Evolutionary conservation across 2,888 invertebrate genomes (phyloP), one percentile per base, ranked within the genome.

Genomic region (Anoncus sp.): DNA sequence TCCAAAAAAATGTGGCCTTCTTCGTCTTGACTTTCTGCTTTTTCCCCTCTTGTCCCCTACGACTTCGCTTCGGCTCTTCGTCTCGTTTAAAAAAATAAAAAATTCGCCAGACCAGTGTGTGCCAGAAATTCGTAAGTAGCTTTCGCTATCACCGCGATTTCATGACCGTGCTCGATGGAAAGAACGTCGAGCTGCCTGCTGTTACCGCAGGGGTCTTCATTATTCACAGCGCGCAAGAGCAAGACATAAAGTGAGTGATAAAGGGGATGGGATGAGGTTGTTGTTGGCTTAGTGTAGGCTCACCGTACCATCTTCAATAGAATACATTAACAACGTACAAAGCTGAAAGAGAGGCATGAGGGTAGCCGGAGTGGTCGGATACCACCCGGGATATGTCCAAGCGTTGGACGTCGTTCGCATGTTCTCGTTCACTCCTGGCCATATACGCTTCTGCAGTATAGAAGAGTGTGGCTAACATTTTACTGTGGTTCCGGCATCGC

Each of bases 291-390:
- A 84, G 60, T 63, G 77, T 49, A 70, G 62, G 43, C 59, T 38
- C 60, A 74, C 60, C 69, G 81, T 82, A 76, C 76, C 55, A 80
- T 79, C 81, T 84, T 88, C 86, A 87, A 88, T 87, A 75, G 87
- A 87, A 87, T 87, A 85, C 87, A 87, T 88, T 85, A 87, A 81
- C 81, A 71, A 74, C 76, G 73, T 79, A 82, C 82, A 83, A 85
- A 84, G 82, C 81, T 65, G 83, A 83, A 86, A 84, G 84, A 82
- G 82, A 75, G 67, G 40, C 9, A 57, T 16, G 73, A 49, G 63
- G 40, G 31, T 18, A 20, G 20, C 59, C n/a, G 22, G 40, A 53
- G 49, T 38, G 59, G 51, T 60, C 35, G 66, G 60, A 67, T 49
- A 16, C 63, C 67, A 27, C 49, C 49, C 38, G 49, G 74, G 65